A percentile compares a stretch with the other conserved stretches of the same genome.
Evolutionary conservation across 2,113 vertebrate genomes (phyloP).

Genomic region (Gulo gulo): DNA sequence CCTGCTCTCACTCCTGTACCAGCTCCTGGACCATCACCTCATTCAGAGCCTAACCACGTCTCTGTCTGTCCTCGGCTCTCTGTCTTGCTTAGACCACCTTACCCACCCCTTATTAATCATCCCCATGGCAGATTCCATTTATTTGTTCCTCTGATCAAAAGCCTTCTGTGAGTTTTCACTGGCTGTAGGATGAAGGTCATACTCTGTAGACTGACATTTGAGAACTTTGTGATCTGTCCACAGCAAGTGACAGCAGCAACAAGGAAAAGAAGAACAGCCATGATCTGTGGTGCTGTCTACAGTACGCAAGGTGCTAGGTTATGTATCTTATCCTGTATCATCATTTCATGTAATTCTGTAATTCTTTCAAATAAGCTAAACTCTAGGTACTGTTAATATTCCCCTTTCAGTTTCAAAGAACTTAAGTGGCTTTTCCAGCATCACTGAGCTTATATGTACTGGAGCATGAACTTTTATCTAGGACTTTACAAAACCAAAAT

Average conservation of each 20-base stretch:
- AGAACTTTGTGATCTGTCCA: neutral
- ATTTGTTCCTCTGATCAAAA: neutral
- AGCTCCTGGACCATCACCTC: neutral
- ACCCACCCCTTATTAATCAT: neutral
- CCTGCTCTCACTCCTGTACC: neutral
- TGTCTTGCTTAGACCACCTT: neutral
- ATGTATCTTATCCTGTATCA: neutral
- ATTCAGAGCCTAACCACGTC: neutral
- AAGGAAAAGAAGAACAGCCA: neutral
- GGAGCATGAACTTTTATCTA: neutral
- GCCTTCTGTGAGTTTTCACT: neutral
- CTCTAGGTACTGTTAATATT: neutral
- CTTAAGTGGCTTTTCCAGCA: neutral
- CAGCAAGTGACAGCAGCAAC: neutral
- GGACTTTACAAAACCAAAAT: neutral
- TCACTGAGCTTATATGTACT: neutral
- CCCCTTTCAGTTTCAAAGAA: neutral
- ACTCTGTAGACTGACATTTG: neutral
- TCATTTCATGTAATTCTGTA: neutral
- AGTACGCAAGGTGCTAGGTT: neutral
- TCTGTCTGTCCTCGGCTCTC: neutral
- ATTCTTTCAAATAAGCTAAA: neutral
- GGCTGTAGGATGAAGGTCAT: neutral
- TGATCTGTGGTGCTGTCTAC: neutral
- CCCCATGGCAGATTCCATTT: neutral